These are phyloP conservation scores for Antigone vipio DNA, from an alignment of 2,113 vertebrate genomes.

Conservation along the genomic window DNA sequence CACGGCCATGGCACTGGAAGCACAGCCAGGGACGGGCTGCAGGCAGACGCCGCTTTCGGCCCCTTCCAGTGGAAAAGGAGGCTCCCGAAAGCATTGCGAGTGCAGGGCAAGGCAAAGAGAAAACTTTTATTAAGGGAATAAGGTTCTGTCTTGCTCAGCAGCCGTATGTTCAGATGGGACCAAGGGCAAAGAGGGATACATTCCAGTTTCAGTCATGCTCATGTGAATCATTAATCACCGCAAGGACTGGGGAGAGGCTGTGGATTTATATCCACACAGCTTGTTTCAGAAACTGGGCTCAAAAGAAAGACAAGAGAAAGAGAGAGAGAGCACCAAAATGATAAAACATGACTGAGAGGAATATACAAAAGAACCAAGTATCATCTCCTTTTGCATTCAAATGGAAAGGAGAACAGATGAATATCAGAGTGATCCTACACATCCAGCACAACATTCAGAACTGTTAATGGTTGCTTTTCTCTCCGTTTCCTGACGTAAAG, in stretches of 20 bases:
- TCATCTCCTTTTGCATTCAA: neutral
- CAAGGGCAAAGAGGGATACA: neutral
- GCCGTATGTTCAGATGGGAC: neutral
- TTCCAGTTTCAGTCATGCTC: constrained; percentile 29
- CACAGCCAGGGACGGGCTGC: neutral
- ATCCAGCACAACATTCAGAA: neutral
- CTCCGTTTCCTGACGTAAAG: neutral
- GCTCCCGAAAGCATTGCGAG: neutral
- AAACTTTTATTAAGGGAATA: neutral
- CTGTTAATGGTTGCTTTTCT: neutral
- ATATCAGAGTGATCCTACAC: neutral
- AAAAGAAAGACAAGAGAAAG: neutral
- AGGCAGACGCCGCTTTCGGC: neutral
- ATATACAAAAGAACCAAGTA: neutral
- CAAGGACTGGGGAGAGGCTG: neutral
- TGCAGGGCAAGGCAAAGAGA: neutral
- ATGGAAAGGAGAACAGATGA: neutral
- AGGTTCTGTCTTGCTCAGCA: neutral
- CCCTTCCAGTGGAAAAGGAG: neutral
- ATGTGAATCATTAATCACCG: constrained; percentile 37
- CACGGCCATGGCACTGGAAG: rapidly evolving
- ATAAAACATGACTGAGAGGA: neutral
- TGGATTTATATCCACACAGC: neutral
- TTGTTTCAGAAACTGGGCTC: neutral
- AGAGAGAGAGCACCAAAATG: neutral